Conservation (phyloP, 2,113 vertebrate species). For the Silurus glanis region DNA sequence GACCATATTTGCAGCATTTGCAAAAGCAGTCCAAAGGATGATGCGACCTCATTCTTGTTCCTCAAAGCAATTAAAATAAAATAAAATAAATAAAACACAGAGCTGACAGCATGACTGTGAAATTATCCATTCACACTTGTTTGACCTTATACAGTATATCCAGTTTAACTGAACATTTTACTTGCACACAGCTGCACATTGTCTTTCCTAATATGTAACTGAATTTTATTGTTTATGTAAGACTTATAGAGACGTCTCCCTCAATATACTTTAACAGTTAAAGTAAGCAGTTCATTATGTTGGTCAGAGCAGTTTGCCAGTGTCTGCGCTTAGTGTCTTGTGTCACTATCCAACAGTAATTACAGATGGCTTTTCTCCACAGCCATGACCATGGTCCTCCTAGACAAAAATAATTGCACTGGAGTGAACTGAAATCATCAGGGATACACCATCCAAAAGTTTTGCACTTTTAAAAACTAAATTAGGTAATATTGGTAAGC, state of each 20-base stretch:
- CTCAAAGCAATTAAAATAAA: slow-evolving; percentile 21
- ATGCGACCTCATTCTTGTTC: slow-evolving; percentile 26
- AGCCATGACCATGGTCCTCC: not conserved
- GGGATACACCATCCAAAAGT: not conserved
- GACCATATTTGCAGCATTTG: slow-evolving; percentile 41
- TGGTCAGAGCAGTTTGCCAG: not conserved
- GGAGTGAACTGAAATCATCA: slow-evolving; percentile 10
- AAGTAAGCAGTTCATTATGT: slow-evolving; percentile 26
- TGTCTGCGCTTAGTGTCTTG: slow-evolving; percentile 3
- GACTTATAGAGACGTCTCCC: not conserved
- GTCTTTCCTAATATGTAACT: slow-evolving; percentile 34
- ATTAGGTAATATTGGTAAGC: not conserved
- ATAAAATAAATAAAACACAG: not conserved
- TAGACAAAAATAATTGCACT: slow-evolving; percentile 39
- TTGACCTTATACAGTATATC: slow-evolving; percentile 37
- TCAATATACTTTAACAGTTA: not conserved
- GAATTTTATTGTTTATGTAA: slow-evolving; percentile 14
- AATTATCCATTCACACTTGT: slow-evolving; percentile 5
- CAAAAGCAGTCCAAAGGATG: slow-evolving; percentile 20
- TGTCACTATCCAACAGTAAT: slow-evolving; percentile 32
- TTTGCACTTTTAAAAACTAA: slow-evolving; percentile 10
- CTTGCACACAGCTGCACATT: not conserved
- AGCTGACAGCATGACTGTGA: slow-evolving; percentile 19
- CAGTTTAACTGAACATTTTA: not conserved
- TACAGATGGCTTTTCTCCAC: slow-evolving; percentile 20